A percentile compares a stretch with the other conserved stretches of the same genome.
phyloP scores from a whole-genome alignment of 2,113 vertebrate species.

The Pangasianodon gigas region DNA sequence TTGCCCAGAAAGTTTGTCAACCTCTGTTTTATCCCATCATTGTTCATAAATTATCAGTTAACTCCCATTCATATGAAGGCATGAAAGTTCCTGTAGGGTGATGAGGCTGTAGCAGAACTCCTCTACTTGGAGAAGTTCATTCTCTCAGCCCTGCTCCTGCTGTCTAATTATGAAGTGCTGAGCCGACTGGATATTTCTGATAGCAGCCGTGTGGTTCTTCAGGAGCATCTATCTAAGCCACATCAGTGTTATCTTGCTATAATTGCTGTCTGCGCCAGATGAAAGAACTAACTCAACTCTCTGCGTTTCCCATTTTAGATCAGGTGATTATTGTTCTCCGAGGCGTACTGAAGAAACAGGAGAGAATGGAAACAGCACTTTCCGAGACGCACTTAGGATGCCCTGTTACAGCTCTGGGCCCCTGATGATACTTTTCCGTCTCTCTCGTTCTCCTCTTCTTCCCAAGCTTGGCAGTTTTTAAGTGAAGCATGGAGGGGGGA shows the following conservation, averaged over 20 bases:
- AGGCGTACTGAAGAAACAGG: constrained; percentile 13
- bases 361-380: constrained; percentile 30
- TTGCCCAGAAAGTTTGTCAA: background rate
- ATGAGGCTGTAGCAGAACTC: background rate
- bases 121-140: constrained; percentile 18
- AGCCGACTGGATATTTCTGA: constrained; percentile 50
- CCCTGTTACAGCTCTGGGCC: background rate
- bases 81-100: background rate
- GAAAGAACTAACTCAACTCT: constrained; percentile 50
- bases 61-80: background rate
- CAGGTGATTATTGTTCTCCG: constrained; percentile 48
- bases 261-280: constrained; percentile 47
- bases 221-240: constrained; percentile 46
- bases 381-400: background rate
- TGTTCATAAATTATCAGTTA: background rate
- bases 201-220: constrained; percentile 38
- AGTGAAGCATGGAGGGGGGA: constrained; percentile 52
- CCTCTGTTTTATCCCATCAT: too few relatives aligned
- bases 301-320: constrained; percentile 47
- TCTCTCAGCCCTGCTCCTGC: constrained; percentile 7
- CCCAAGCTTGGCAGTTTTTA: constrained; percentile 30
- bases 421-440: constrained; percentile 35
- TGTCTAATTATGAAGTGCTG: constrained; percentile 37
- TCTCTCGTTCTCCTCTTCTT: background rate
- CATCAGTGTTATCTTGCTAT: constrained; percentile 48